phyloP scores from a whole-genome alignment of 2,113 vertebrate genomes.

The Coturnix japonica region DNA sequence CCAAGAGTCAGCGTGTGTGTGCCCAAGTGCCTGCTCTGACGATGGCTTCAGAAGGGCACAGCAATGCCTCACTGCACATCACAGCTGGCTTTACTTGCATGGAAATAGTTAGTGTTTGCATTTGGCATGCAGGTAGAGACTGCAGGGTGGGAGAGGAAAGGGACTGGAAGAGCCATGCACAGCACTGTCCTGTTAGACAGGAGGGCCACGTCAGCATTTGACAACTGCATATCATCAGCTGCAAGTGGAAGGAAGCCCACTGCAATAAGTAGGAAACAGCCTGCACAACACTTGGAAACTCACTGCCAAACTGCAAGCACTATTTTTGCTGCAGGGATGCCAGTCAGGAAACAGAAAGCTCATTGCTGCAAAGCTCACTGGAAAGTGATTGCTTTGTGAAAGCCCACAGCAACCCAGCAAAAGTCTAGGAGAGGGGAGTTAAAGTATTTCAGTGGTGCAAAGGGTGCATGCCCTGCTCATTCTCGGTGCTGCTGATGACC shows the following conservation, averaged over 20 bases:
- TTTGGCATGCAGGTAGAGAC: rapidly evolving
- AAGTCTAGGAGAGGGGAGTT: background rate
- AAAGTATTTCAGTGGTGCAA: background rate
- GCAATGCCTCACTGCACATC: background rate
- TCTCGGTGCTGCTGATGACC: background rate
- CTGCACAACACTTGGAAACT: background rate
- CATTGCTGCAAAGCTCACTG: rapidly evolving
- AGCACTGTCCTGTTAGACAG: background rate
- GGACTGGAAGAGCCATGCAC: rapidly evolving
- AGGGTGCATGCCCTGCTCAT: rapidly evolving
- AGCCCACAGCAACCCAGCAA: background rate
- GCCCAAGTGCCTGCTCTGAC: background rate
- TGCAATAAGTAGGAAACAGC: background rate
- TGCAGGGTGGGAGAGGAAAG: background rate
- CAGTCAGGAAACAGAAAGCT: background rate
- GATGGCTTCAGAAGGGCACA: background rate
- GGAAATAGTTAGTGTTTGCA: background rate
- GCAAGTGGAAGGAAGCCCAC: background rate
- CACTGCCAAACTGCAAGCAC: background rate
- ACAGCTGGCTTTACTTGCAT: background rate
- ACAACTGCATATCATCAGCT: background rate
- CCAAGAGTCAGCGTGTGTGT: rapidly evolving
- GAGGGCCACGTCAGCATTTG: background rate
- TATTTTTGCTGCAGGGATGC: background rate
- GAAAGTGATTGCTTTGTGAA: rapidly evolving